Evolutionary conservation across 2,888 invertebrate genomes (phyloP), one percentile per base, ranked within the genome.

Genomic region (Emmelina monodactyla): DNA sequence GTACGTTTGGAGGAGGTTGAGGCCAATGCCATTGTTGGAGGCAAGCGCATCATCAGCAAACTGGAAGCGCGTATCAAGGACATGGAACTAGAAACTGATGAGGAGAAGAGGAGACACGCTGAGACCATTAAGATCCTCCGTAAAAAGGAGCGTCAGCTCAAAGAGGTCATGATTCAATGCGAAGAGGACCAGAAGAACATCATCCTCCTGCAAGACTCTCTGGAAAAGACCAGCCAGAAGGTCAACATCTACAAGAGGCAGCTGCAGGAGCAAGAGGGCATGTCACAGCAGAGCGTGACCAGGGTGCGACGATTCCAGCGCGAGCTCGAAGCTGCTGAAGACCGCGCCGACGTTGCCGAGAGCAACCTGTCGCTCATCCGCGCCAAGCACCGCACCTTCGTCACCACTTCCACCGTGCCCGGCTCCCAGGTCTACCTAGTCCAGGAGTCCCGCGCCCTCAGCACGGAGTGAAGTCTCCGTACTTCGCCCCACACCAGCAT

Each of bases 101-200:
- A 96, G 75, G 97, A 97, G 82, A 95, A 94, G 85, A 90, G 96
- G 69, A 89, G 96, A 68, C 97, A 97, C 81, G 90, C 94, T 51
- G 97, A 97, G 80, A 95, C 96, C 59, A 93, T 96, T 73, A 96
- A 96, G 85, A 94, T 96, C 71, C 84, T 97, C 64, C 92, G 97
- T 81, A 97, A 97, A 87, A 97, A 97, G 88, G 97, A 97, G 71
- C 93, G 96, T 61, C 88, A 89, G 61, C 89, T 97, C 63, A 97
- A 97, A 85, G 97, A 97, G 78, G 88, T 97, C 47, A 87, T 95
- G 82, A 89, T 96, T 56, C 94, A 94, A 73, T 91, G 92, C 62
- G 97, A 97, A 76, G 97, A 97, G 73, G 97, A 97, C 80, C 91
- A 96, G 79, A 96, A 95, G 88, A 95, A 94, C 82, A 91, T 96